Evolutionary conservation across 2,113 vertebrate genomes (phyloP), one percentile per base, ranked within the genome.

Genomic region (Notarius quadriscutis): DNA sequence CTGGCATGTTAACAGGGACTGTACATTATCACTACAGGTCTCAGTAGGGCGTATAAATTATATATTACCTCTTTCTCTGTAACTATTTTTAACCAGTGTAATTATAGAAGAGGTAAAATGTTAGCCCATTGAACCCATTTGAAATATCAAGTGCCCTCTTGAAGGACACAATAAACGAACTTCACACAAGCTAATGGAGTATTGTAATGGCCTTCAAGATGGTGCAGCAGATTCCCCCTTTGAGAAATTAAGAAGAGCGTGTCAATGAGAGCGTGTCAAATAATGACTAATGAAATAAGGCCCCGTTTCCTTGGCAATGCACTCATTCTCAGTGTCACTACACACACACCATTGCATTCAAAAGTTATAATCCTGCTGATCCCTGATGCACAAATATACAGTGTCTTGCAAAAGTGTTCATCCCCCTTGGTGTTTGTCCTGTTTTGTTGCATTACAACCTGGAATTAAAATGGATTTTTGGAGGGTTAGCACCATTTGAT

Each of bases 171-270:
- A 81, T 53, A 71, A 81, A 72, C 63, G 78, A 86, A 86, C 85
- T 82, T 74, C 55, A 30, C 85, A 58, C 55, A 48, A 82, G 79
- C 65, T 87, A 87, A 87, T 87, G 86, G 79, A 87, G 86, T 87
- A 82, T 87, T 87, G 86, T 82, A 87, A 87, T 82, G 67, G 86
- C 55, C 86, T 87, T 87, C 69, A 62, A 87, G 79, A 87, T 82
- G 67, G 86, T 18, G 79, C 80, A 50, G 55, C 65, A 74, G 79
- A 82, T 87, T 82, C 67, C 86, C 86, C 79, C 86, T 82, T 18
- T 51, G 86, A 79, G 79, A 81, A 81, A 57, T 79, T 71, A 86
- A 63, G n/a, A 69, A 74, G 86, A 79, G 79, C 86, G 62, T 4
- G 79, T 87, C 86, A 87, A 87, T 87, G 86, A 87, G 86, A 82